phyloP scores from a whole-genome alignment of 1,140 invertebrate genomes.

The Macrotrachela quadricornifera region DNA sequence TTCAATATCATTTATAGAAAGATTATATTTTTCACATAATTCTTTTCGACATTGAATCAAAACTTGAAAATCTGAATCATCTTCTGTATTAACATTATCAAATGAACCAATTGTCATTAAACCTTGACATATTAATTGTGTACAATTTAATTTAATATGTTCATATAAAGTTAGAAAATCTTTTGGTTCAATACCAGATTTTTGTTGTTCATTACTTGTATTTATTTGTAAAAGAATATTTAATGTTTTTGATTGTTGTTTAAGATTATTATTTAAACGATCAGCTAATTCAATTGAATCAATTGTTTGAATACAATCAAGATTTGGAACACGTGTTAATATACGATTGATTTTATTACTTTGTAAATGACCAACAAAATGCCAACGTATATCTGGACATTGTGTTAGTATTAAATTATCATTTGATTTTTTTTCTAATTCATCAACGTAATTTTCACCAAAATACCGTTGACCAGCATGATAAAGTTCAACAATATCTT shows the following conservation, averaged over 20 bases:
- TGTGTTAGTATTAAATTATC: slow-evolving; percentile 47
- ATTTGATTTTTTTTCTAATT: slow-evolving; percentile 57
- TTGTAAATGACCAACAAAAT: slow-evolving; percentile 88
- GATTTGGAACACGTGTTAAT: slow-evolving; percentile 36
- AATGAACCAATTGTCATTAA: slow-evolving; percentile 88
- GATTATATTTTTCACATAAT: slow-evolving; percentile 44
- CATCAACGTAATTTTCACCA: slow-evolving; percentile 85
- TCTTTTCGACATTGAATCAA: slow-evolving; percentile 47
- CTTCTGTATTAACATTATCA: slow-evolving; percentile 52
- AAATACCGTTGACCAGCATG: slow-evolving; percentile 66
- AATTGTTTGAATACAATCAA: slow-evolving; percentile 67
- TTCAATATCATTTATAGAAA: slow-evolving; percentile 46
- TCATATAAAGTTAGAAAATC: slow-evolving; percentile 44
- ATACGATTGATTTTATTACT: slow-evolving; percentile 50
- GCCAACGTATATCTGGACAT: slow-evolving; percentile 82
- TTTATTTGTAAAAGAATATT: slow-evolving; percentile 56
- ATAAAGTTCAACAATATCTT: slow-evolving; percentile 59
- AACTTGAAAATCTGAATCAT: slow-evolving; percentile 72
- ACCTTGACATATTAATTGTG: slow-evolving; percentile 54
- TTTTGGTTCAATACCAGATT: slow-evolving; percentile 26
- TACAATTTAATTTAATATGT: slow-evolving; percentile 53
- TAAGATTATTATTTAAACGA: slow-evolving; percentile 33
- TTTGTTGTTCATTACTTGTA: slow-evolving; percentile 60
- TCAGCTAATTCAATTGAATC: slow-evolving; percentile 59
- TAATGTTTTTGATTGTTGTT: slow-evolving; percentile 43